Evolutionary conservation across 1,140 invertebrate genomes (phyloP), one percentile per base, ranked within the genome.

Genomic region (Lasaia peninsularis): DNA sequence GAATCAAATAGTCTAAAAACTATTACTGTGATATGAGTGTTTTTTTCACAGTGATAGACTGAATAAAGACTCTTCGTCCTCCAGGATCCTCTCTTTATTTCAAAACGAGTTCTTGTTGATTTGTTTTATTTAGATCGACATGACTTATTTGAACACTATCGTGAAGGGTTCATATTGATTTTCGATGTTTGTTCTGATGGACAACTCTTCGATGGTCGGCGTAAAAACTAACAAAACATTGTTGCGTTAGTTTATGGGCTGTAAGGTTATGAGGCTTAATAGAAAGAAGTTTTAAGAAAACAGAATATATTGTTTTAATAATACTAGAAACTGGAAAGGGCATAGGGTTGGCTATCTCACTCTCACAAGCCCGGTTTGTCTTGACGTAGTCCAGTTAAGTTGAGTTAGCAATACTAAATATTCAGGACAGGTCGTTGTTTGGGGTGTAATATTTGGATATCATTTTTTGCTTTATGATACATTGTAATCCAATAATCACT

Each of bases 161-260:
- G 69, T 71, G 67, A 86, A 84, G 80, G 82, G 78, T 82, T 80
- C 67, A 20, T 86, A 85, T 88, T 86, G 82, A 86, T 83, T 88
- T 88, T 86, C 62, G 59, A 65, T 82, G 77, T 88, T 86, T 86
- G 74, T 73, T 75, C 71, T 86, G 80, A 80, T 81, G 75, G 75
- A 62, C 65, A 65, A 77, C 66, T 71, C 77, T 70, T 72, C 69
- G 66, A 70, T 62, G 57, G 59, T 51, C 52, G 35, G 56, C 51
- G 62, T 57, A 65, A 64, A 62, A 51, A 52, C 52, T 62, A 65
- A 53, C 56, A 24, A 44, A 56, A 28, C 20, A 37, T 37, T 49
- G 52, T 54, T 35, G 48, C 31, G 24, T 28, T 28, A 44, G 50
- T 52, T 44, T 9, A 18, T 18, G 18, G 16, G 9, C 40, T 44